These are phyloP conservation scores for Drosophila pachea DNA, from an alignment of 1,140 invertebrate species.

Conservation along the genomic window DNA sequence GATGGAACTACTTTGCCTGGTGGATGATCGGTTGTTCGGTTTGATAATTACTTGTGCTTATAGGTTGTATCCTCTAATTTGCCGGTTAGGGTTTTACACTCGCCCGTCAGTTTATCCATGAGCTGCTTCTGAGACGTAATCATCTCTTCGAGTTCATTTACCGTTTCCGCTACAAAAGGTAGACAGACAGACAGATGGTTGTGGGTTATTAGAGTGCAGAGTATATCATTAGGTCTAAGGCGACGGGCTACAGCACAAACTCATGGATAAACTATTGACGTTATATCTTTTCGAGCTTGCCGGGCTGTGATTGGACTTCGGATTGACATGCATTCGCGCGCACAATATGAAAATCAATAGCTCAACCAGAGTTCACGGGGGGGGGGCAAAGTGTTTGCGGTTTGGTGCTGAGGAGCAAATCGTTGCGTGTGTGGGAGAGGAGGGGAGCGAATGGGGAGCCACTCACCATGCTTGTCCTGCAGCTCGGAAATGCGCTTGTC, in stretches of 20 bases:
- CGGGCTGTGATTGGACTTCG: too few species aligned
- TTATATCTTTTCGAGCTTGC: constrained; percentile 24
- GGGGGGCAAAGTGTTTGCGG: constrained; percentile 10
- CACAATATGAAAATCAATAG: constrained; percentile 81
- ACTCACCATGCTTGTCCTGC: constrained; percentile 89
- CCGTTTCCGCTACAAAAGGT: constrained; percentile 86
- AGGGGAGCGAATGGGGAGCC: background rate
- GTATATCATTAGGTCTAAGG: constrained; percentile 25
- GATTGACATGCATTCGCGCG: constrained; percentile 28
- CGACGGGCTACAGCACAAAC: constrained; percentile 75
- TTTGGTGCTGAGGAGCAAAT: constrained; percentile 25
- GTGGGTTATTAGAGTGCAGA: constrained; percentile 54
- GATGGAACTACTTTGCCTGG: too few species aligned
- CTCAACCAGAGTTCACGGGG: constrained; percentile 79
- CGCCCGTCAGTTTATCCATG: constrained; percentile 90
- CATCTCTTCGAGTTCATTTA: constrained; percentile 90
- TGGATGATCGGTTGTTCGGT: background rate
- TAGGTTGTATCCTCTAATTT: constrained; percentile 90
- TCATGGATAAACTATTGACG: constrained; percentile 84
- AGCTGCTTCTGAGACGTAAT: constrained; percentile 91
- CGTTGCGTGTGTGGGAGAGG: background rate
- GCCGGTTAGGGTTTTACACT: constrained; percentile 90
- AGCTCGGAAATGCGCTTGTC: constrained; percentile 86
- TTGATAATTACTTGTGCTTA: constrained; percentile 88
- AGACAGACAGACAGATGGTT: constrained; percentile 64